Evolutionary conservation across 2,888 invertebrate species (phyloP).

Genomic region (Salticus scenicus): DNA sequence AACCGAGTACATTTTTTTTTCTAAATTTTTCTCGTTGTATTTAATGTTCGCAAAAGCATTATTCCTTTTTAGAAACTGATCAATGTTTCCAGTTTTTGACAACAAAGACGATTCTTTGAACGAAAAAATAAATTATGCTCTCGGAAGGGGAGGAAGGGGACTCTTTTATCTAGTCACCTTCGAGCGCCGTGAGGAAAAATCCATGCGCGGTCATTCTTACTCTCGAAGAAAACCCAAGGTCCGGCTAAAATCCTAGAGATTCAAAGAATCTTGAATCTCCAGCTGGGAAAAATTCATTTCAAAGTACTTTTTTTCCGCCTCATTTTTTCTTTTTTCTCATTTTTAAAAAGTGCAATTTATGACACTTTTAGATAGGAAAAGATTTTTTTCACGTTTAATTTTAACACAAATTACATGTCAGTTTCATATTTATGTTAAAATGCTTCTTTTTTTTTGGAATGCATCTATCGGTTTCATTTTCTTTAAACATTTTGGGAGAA

Average conservation of each 20-base stretch:
- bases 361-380: background rate
- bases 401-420: too few relatives aligned
- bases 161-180: slow-evolving; percentile 24
- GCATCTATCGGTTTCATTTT: too few relatives aligned
- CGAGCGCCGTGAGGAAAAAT: slow-evolving; percentile 36
- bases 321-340: background rate
- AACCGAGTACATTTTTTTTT: too few relatives aligned
- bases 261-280: slow-evolving; percentile 32
- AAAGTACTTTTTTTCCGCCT: slow-evolving; percentile 13
- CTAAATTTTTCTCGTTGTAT: background rate
- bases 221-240: slow-evolving; percentile 11
- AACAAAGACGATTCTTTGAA: background rate
- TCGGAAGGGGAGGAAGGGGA: background rate
- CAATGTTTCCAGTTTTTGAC: background rate
- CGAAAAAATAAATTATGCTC: slow-evolving; percentile 14
- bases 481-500: too few relatives aligned
- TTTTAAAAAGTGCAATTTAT: background rate
- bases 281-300: slow-evolving; percentile 37
- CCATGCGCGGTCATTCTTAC: slow-evolving; percentile 21
- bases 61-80: background rate
- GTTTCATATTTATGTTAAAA: too few relatives aligned
- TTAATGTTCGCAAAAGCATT: background rate
- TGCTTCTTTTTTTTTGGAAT: too few relatives aligned
- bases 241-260: slow-evolving; percentile 39
- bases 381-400: too few relatives aligned